These are phyloP conservation scores for Chelidonichthys spinosus DNA, from an alignment of 2,797 vertebrate genomes.

Conservation along the genomic window DNA sequence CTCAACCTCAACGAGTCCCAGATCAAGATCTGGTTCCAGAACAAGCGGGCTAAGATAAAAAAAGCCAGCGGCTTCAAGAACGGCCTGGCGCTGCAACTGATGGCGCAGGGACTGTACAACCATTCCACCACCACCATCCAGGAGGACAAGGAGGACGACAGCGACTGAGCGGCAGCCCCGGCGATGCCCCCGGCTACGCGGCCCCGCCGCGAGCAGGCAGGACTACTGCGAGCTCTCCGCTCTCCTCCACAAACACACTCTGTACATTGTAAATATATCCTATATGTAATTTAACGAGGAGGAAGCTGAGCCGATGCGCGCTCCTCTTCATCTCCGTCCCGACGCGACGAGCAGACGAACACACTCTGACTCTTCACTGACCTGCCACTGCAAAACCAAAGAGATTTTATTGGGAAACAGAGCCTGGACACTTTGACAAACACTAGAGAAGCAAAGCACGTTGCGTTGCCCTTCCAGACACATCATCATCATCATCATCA, in stretches of 20 bases:
- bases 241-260: constrained; percentile 55
- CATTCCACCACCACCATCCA: constrained; percentile 95
- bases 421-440: constrained; percentile 76
- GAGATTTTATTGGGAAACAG: constrained; percentile 92
- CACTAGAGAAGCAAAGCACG: neutral
- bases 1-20: constrained; percentile 95
- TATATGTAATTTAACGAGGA: constrained; percentile 90
- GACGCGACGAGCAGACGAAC: constrained; percentile 15
- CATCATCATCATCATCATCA: neutral
- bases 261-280: constrained; percentile 81
- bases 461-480: neutral
- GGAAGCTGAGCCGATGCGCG: constrained; percentile 71
- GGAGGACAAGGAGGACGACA: constrained; percentile 92
- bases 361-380: constrained; percentile 50
- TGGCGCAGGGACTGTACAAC: constrained; percentile 97
- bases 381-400: constrained; percentile 92
- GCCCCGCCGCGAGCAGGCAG: neutral
- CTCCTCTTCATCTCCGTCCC: neutral
- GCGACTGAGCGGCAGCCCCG: constrained; percentile 75
- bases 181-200: neutral
- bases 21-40: constrained; percentile 99
- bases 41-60: constrained; percentile 96
- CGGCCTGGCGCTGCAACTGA: constrained; percentile 92
- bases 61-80: constrained; percentile 93
- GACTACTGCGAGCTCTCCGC: neutral